Evolutionary conservation across 1,140 invertebrate species (phyloP).

Genomic region (Tetraneura akinire): DNA sequence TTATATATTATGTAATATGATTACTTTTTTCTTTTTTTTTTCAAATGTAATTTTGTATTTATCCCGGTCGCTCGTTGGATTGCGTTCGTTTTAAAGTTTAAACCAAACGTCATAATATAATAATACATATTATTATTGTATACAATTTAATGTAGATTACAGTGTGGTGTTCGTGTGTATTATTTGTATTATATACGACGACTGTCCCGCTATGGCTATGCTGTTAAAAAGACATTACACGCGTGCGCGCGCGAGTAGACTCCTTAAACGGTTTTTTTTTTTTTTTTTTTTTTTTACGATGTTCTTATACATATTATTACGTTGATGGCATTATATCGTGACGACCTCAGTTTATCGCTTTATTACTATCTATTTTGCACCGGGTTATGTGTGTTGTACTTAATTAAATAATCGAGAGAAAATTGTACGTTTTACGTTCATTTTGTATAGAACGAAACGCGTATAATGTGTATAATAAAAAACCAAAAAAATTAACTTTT

Average conservation of each 20-base stretch:
- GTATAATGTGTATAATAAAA: no score
- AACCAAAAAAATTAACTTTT: slow-evolving; percentile 15
- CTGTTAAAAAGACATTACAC: slow-evolving; percentile 46
- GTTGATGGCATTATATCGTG: slow-evolving; percentile 24
- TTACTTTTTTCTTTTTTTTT: no score
- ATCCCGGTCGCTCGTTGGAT: slow-evolving; percentile 15
- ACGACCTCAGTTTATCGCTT: slow-evolving; percentile 37
- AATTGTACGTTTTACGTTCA: slow-evolving; percentile 8
- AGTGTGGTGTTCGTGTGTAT: slow-evolving; percentile 19
- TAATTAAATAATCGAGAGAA: slow-evolving; percentile 43
- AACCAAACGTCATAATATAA: slow-evolving; percentile 18
- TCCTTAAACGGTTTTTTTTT: slow-evolving; percentile 27
- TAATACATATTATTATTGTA: neutral
- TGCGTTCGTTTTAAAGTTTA: slow-evolving; percentile 16
- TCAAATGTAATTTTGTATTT: slow-evolving; percentile 24
- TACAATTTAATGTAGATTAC: slow-evolving; percentile 35
- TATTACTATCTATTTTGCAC: slow-evolving; percentile 43
- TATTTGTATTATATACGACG: slow-evolving; percentile 1
- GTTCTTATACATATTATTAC: slow-evolving; percentile 26
- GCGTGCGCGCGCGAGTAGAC: slow-evolving; percentile 19
- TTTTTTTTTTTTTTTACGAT: slow-evolving; percentile 26
- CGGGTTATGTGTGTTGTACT: slow-evolving; percentile 39
- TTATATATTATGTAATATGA: no score
- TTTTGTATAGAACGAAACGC: neutral
- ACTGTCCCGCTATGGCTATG: slow-evolving; percentile 10